A percentile compares a stretch with the other conserved stretches of the same genome.
These are phyloP conservation scores for Zaprionus ornatus DNA, from an alignment of 1,140 invertebrate genomes.

Conservation along the genomic window DNA sequence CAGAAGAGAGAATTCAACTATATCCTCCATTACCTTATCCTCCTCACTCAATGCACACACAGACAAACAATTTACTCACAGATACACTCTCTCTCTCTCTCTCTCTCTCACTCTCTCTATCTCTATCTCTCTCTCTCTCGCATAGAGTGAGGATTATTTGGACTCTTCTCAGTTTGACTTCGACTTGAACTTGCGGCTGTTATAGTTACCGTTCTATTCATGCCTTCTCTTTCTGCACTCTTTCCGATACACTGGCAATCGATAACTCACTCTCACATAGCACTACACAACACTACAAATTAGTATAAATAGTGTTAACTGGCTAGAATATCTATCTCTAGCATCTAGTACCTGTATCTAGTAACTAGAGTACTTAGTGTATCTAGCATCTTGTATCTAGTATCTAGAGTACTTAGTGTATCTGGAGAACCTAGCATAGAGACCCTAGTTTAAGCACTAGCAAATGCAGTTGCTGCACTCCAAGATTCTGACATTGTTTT, in stretches of 20 bases:
- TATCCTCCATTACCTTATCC: slow-evolving; percentile 7
- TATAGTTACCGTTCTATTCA: slow-evolving; percentile 17
- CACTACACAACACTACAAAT: slow-evolving; percentile 36
- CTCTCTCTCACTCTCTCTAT: too few species aligned
- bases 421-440: neutral
- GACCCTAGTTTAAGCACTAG: neutral
- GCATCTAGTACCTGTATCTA: neutral
- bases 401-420: neutral
- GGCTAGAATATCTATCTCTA: neutral
- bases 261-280: slow-evolving; percentile 28
- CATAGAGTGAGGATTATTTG: slow-evolving; percentile 15
- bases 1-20: neutral
- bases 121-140: neutral
- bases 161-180: slow-evolving; percentile 6
- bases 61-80: neutral
- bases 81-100: neutral
- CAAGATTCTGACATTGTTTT: slow-evolving; percentile 45
- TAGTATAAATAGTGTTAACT: neutral
- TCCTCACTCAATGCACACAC: neutral
- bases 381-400: neutral
- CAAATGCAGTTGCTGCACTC: slow-evolving; percentile 28
- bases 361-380: neutral
- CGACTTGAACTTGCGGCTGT: slow-evolving; percentile 19
- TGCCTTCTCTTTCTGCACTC: slow-evolving; percentile 16
- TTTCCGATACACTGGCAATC: slow-evolving; percentile 25